Percentiles rank a stretch among this genome's conserved stretches.
Evolutionary conservation across 2,113 vertebrate species (phyloP).

Genomic region (Lucifuga dentata): DNA sequence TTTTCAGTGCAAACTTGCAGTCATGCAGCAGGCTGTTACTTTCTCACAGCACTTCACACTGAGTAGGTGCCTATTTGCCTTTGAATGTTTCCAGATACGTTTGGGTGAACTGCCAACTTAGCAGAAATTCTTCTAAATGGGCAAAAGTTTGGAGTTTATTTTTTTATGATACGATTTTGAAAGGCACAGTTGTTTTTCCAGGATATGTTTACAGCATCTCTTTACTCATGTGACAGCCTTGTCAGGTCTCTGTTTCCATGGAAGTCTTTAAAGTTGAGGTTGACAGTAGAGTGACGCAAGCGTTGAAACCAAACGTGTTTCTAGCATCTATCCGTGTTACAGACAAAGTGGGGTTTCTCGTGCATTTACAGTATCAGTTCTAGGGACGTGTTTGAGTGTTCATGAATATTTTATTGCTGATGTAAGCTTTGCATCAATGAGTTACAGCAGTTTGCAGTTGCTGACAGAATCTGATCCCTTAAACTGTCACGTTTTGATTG

Average conservation of each 20-base stretch:
- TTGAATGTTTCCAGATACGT: conserved; percentile 67
- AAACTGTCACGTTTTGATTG: conserved; percentile 21
- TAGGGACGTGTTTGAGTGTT: conserved; percentile 44
- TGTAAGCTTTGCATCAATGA: conserved; percentile 65
- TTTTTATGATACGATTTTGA: conserved; percentile 7
- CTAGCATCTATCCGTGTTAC: conserved; percentile 39
- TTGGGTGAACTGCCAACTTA: conserved; percentile 60
- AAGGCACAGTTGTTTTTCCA: conserved; percentile 35
- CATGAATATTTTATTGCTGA: conserved; percentile 75
- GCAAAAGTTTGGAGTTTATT: conserved; percentile 24
- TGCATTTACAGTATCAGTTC: conserved; percentile 51
- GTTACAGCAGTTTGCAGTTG: conserved; percentile 32
- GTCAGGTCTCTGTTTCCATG: conserved; percentile 34
- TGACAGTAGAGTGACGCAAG: not conserved
- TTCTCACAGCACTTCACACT: conserved; percentile 11
- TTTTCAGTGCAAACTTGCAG: conserved; percentile 33
- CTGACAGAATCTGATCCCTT: conserved; percentile 43
- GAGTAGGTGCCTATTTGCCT: conserved; percentile 60
- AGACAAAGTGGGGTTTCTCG: conserved; percentile 48
- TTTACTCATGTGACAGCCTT: conserved; percentile 43
- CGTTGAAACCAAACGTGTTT: conserved; percentile 39
- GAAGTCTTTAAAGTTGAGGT: conserved; percentile 24
- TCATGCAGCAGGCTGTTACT: conserved; percentile 22
- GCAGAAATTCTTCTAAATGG: conserved; percentile 49
- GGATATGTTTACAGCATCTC: conserved; percentile 40